Evolutionary conservation across 2,888 invertebrate species (phyloP), one percentile per base, ranked within the genome.

Genomic region (Caenorhabditis panamensis): DNA sequence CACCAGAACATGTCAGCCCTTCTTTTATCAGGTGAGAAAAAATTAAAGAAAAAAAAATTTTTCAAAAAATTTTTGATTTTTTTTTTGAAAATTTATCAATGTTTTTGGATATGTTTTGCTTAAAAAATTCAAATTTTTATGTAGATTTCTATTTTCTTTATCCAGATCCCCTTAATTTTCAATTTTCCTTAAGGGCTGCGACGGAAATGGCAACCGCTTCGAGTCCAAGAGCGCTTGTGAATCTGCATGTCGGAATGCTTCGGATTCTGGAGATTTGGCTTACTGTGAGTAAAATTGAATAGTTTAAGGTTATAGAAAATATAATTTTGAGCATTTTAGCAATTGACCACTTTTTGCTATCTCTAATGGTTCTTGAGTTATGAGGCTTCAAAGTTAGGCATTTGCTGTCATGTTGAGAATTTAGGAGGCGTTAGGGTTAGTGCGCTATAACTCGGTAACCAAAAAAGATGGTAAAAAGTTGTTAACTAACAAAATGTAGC

Each of bases 1-100:
- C 13, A 88, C 88, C 2, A 72, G 84, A 51, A 82, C 82, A 11
- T 90, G 90, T 59, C 90, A 90, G 72, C 90, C 90, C 1, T 90
- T 90, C 79, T 85, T 82, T 22, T 90, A 87, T 82, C 84, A 85
- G 73, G 88, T 84, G 24, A 9, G 11, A 36, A 26, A 53, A 53
- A 53, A 53, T 26, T 5, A 18, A 24, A 1, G 2, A 24, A 53
- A 53, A 53, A 53, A 53, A 49, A 18, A 1, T 49, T 18, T 49
- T 20, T 22, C 3, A 9, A 28, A 2, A 5, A 31, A 63, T 63
- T 63, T 63, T 20, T 28, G 26, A 49, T 31, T 24, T 28, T 62
- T 61, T 61, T 41, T 37, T 41, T 41, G 16, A 6, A 44, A 59
- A 59, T 59, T 37, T 59, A 1, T 20, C 2, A 20, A 59, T 13